Conservation (phyloP, 2,888 invertebrate genomes). For the Philonicus albiceps region DNA sequence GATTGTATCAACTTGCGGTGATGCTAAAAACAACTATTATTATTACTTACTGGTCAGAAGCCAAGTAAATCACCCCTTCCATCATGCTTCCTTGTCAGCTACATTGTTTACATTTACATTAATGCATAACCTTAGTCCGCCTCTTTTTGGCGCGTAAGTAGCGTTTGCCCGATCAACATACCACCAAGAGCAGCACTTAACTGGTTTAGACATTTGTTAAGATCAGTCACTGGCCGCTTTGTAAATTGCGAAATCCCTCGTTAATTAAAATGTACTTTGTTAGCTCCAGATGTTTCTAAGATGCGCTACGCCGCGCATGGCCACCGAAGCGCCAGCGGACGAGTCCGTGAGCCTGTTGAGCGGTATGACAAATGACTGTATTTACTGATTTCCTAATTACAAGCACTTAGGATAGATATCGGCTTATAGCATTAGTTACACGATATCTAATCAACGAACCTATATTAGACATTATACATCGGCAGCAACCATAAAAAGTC, state of each 20-base stretch:
- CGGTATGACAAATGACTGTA: not conserved
- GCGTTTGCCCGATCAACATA: not conserved
- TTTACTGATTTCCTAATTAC: not conserved
- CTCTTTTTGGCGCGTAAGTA: not conserved
- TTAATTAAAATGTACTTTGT: constrained; percentile 23
- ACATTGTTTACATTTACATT: not conserved
- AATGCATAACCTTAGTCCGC: not conserved
- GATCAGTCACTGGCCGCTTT: not conserved
- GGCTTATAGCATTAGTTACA: not conserved
- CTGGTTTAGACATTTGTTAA: constrained; percentile 1
- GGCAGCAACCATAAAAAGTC: not conserved
- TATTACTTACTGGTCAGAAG: not conserved
- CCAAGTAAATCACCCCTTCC: not conserved
- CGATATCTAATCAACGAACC: not conserved
- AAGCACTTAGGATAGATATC: not conserved
- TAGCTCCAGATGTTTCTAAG: not conserved
- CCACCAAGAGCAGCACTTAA: not conserved
- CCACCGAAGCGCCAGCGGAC: not conserved
- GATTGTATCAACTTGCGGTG: not conserved
- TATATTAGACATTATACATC: not conserved
- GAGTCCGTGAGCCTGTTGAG: not conserved
- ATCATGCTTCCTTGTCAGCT: not conserved
- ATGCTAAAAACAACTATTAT: not conserved
- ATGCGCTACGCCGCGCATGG: not conserved
- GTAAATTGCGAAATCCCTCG: constrained; percentile 2